Conservation (phyloP, 2,113 vertebrate genomes). For the Ammodramus savannarum region DNA sequence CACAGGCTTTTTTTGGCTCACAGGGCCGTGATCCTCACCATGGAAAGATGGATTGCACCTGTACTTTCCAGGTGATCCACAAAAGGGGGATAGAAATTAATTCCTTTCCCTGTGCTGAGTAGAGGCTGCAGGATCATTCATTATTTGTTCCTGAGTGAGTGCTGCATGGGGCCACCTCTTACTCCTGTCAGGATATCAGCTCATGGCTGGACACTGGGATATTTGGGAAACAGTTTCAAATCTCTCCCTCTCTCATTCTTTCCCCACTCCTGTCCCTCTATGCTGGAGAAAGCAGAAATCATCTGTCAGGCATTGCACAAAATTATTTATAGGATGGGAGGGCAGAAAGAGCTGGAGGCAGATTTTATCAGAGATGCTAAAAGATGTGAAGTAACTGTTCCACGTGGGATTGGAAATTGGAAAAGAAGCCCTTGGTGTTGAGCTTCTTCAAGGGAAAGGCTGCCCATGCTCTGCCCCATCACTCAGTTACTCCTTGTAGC, state of each 20-base stretch:
- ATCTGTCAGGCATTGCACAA: not conserved
- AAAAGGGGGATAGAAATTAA: not conserved
- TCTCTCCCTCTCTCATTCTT: not conserved
- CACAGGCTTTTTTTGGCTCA: not conserved
- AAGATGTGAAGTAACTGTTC: not conserved
- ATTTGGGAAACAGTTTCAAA: not conserved
- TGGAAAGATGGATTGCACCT: not conserved
- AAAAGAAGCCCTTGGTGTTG: not conserved
- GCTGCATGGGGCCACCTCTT: not conserved
- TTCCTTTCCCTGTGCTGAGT: not conserved
- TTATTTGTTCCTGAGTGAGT: not conserved
- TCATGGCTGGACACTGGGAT: not conserved
- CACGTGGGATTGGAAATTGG: not conserved
- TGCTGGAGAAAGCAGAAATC: not conserved
- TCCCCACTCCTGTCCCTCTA: not conserved
- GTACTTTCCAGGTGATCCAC: not conserved
- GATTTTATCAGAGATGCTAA: not conserved
- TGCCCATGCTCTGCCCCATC: not conserved
- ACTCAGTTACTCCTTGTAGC: accelerated
- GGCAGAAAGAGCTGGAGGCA: not conserved
- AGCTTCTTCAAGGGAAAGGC: not conserved
- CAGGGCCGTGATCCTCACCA: not conserved
- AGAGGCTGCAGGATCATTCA: not conserved
- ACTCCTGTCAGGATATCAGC: not conserved
- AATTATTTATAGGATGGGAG: not conserved